Conservation (phyloP, 2,888 invertebrate species). For the Himalopsyche japonica region DNA sequence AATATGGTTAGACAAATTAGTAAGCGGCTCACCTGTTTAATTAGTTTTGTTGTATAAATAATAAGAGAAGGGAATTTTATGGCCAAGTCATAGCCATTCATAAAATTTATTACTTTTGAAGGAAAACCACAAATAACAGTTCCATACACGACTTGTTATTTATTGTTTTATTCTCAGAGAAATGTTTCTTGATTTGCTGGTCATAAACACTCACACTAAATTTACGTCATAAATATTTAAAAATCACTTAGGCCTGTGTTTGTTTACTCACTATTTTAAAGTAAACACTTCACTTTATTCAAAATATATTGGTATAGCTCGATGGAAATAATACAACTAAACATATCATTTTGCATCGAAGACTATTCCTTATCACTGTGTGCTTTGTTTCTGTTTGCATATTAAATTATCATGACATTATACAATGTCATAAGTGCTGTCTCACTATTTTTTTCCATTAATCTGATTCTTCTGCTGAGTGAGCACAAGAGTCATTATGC, state of each 20-base stretch:
- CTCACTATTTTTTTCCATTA: neutral
- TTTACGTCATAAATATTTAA: neutral
- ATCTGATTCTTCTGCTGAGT: neutral
- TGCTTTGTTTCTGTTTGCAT: slow-evolving; percentile 14
- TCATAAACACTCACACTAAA: neutral
- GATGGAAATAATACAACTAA: neutral
- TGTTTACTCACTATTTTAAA: neutral
- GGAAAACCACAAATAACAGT: neutral
- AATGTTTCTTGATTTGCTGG: neutral
- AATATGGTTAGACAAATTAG: neutral
- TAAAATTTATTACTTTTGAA: neutral
- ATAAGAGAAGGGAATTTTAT: neutral
- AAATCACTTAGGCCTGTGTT: neutral
- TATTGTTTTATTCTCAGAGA: neutral
- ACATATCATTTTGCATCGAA: neutral
- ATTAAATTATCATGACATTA: slow-evolving; percentile 12
- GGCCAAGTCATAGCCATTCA: neutral
- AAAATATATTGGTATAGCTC: neutral
- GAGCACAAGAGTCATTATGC: neutral
- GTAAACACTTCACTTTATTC: neutral
- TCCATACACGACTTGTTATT: neutral
- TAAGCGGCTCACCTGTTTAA: neutral
- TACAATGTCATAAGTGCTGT: neutral
- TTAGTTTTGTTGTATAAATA: neutral
- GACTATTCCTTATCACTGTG: slow-evolving; percentile 11